Conservation (phyloP, 2,797 vertebrate genomes). For the Vipera ursinii region DNA sequence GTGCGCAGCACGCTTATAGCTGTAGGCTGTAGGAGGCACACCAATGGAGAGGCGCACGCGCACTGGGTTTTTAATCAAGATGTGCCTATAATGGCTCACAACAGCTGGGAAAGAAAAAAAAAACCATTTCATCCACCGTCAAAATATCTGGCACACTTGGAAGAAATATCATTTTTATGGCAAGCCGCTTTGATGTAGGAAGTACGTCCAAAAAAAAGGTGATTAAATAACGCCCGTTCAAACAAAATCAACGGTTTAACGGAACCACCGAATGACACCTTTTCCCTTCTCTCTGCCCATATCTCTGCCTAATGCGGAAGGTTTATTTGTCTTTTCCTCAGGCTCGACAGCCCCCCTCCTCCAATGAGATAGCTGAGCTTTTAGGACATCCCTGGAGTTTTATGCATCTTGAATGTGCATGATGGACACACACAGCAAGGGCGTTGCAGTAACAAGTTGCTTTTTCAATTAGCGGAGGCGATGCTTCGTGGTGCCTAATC, state of each 20-base stretch:
- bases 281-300: background rate
- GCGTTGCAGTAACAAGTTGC: slow-evolving; percentile 29
- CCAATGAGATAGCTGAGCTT: background rate
- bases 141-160: background rate
- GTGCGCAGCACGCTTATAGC: background rate
- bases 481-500: slow-evolving; percentile 51
- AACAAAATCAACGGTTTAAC: background rate
- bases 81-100: background rate
- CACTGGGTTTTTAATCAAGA: background rate
- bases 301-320: background rate
- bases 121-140: too few relatives aligned
- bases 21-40: background rate
- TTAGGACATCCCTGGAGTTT: slow-evolving; percentile 13
- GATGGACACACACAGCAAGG: slow-evolving; percentile 2
- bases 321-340: background rate
- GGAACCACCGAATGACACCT: background rate
- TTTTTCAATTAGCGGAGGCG: slow-evolving; percentile 34
- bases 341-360: background rate
- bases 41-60: background rate
- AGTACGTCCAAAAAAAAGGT: background rate
- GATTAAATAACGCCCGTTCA: background rate
- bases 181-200: background rate
- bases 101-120: background rate
- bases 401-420: slow-evolving; percentile 24
- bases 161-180: background rate